Conservation (phyloP, 2,888 invertebrate species). For the Ectemnius lituratus region DNA sequence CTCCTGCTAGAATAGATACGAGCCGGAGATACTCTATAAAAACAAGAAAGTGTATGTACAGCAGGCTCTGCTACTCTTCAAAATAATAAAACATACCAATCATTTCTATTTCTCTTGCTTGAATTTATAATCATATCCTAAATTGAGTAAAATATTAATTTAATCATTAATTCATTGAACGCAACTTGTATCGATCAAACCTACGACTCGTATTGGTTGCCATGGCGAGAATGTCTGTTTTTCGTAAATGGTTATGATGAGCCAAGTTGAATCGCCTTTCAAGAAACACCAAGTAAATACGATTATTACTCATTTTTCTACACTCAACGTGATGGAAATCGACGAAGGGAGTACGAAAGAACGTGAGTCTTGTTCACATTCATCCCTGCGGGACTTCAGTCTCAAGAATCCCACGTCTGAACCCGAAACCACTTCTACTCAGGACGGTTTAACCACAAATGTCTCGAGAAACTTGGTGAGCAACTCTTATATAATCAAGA, state of each 20-base stretch:
- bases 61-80: no score
- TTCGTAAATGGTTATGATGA: slow-evolving; percentile 12
- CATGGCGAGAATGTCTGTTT: slow-evolving; percentile 32
- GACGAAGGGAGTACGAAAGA: neutral
- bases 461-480: slow-evolving; percentile 2
- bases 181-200: slow-evolving; percentile 47
- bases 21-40: slow-evolving; percentile 45
- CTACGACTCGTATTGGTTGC: slow-evolving; percentile 20
- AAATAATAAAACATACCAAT: no score
- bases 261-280: neutral
- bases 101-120: no score
- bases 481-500: neutral
- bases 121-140: no score
- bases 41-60: slow-evolving; percentile 25
- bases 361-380: neutral
- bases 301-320: no score
- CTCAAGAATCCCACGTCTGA: neutral
- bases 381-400: no score
- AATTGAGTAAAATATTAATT: no score
- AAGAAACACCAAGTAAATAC: neutral
- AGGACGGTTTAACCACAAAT: neutral
- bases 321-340: neutral
- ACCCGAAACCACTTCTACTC: slow-evolving; percentile 14
- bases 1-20: slow-evolving; percentile 49
- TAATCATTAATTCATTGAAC: neutral